phyloP scores from a whole-genome alignment of 2,888 invertebrate species.

The Neria commutata region DNA sequence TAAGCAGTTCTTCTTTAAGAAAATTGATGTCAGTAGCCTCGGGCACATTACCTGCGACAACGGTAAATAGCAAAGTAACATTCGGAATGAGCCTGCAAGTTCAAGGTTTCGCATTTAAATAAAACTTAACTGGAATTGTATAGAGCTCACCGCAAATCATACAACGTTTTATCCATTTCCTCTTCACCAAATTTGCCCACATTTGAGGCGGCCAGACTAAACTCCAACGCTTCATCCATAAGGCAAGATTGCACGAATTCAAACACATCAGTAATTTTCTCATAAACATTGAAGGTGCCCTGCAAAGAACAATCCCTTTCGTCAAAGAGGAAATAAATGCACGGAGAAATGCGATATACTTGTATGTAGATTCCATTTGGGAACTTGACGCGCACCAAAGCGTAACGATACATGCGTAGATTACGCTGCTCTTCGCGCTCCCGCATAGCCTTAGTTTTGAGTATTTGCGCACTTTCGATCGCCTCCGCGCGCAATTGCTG shows the following conservation, averaged over 20 bases:
- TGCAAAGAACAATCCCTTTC: slow-evolving; percentile 61
- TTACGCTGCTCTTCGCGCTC: slow-evolving; percentile 86
- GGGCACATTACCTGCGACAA: slow-evolving; percentile 62
- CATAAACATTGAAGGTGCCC: slow-evolving; percentile 89
- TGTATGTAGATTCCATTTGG: slow-evolving; percentile 85
- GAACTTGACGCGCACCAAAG: slow-evolving; percentile 84
- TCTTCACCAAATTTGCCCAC: slow-evolving; percentile 69
- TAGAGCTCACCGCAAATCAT: slow-evolving; percentile 65
- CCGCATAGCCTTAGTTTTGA: slow-evolving; percentile 94
- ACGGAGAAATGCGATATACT: slow-evolving; percentile 60
- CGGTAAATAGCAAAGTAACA: slow-evolving; percentile 79
- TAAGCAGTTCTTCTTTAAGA: slow-evolving; percentile 79
- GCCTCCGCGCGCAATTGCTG: slow-evolving; percentile 76
- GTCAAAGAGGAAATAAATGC: background rate
- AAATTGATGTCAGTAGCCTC: slow-evolving; percentile 63
- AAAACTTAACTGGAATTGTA: background rate
- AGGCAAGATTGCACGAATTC: slow-evolving; percentile 82
- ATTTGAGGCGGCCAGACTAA: slow-evolving; percentile 71
- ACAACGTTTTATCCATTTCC: slow-evolving; percentile 75
- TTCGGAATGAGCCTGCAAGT: slow-evolving; percentile 76
- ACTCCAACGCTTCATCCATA: slow-evolving; percentile 71
- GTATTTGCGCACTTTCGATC: slow-evolving; percentile 79
- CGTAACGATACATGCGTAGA: slow-evolving; percentile 82
- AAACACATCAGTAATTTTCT: slow-evolving; percentile 74
- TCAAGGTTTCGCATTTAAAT: background rate